These are phyloP conservation scores for Sycon ciliatum DNA, from an alignment of 37 sponge, comb jelly and placozoan species.

Conservation along the genomic window DNA sequence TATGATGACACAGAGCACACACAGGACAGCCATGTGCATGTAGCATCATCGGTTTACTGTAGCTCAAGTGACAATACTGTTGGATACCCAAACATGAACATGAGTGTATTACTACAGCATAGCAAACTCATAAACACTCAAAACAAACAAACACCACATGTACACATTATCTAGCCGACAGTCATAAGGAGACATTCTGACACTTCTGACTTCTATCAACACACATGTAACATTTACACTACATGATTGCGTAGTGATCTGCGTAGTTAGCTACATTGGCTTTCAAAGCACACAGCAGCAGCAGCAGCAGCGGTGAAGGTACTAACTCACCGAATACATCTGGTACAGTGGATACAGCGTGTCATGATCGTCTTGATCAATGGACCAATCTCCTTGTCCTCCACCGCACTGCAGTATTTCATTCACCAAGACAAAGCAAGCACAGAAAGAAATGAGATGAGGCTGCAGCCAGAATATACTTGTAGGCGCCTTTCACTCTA, in stretches of 20 bases:
- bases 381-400: constrained; percentile 96
- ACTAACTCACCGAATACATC: constrained; percentile 69
- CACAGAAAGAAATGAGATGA: not conserved
- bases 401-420: constrained; percentile 59
- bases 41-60: no score
- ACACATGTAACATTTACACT: no score
- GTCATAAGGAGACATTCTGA: no score
- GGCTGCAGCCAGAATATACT: not conserved
- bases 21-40: not conserved
- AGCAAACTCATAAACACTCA: no score
- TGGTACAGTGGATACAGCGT: constrained; percentile 92
- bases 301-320: not conserved
- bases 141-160: no score
- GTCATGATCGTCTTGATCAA: constrained; percentile 98
- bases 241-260: no score
- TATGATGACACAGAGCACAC: not conserved
- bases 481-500: no score
- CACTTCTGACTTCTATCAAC: no score
- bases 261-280: not conserved
- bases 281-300: not conserved
- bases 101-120: no score
- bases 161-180: no score
- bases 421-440: not conserved
- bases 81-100: no score
- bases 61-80: no score